phyloP scores from a whole-genome alignment of 2,888 invertebrate genomes.

The Harpagoxenus sublaevis region DNA sequence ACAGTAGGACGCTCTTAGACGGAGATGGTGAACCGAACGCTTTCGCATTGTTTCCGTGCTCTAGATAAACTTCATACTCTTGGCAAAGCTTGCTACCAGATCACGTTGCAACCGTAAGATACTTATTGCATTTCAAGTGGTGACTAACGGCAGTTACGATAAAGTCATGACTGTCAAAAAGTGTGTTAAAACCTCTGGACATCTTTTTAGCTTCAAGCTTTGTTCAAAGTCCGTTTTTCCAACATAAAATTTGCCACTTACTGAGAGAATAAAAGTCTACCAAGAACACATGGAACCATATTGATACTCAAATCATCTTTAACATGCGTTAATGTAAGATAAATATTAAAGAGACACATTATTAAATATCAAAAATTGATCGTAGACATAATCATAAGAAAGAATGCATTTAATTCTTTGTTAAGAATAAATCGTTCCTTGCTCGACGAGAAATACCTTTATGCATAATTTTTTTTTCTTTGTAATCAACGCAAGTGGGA shows the following conservation, averaged over 20 bases:
- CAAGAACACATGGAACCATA: not conserved
- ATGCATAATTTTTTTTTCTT: not conserved
- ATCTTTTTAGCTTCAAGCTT: not conserved
- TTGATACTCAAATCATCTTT: not conserved
- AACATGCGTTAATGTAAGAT: not conserved
- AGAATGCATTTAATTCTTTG: not conserved
- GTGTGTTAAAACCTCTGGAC: not conserved
- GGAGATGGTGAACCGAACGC: slow-evolving; percentile 6
- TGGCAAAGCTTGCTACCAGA: not conserved
- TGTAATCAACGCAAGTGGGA: not conserved
- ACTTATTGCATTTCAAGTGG: not conserved
- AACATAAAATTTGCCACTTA: not conserved
- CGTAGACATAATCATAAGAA: not conserved
- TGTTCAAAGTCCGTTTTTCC: not conserved
- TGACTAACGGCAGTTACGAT: not conserved
- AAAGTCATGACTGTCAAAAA: not conserved
- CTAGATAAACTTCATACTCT: slow-evolving; percentile 38
- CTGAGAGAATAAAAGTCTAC: not conserved
- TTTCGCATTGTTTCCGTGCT: slow-evolving; percentile 21
- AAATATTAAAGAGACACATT: slow-evolving; percentile 7
- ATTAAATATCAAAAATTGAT: slow-evolving; percentile 2
- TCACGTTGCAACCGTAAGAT: not conserved
- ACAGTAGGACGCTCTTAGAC: slow-evolving; percentile 8
- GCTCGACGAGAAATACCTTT: not conserved
- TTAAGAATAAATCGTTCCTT: not conserved